Conservation (phyloP, 2,888 invertebrate species). For the Parelbella ahira region DNA sequence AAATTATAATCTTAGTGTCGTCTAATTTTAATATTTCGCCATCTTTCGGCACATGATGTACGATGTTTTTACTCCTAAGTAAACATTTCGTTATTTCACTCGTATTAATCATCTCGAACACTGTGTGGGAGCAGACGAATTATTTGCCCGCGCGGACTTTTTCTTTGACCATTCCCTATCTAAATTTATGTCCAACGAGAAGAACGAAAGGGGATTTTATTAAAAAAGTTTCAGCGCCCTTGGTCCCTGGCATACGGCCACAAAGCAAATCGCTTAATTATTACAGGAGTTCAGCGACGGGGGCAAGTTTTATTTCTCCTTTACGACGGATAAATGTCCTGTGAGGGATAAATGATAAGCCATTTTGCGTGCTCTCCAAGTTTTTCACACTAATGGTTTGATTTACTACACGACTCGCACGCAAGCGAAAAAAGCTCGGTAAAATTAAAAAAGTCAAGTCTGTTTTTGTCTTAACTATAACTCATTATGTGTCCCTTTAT, state of each 20-base stretch:
- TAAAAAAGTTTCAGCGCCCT: conserved; percentile 57
- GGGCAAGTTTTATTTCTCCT: conserved; percentile 15
- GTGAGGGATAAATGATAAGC: conserved; percentile 17
- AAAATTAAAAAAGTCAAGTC: too few relatives aligned
- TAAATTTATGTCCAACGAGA: conserved; percentile 57
- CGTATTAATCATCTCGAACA: conserved; percentile 40
- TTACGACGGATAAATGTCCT: conserved; percentile 18
- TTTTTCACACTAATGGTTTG: conserved; percentile 4
- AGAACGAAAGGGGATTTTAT: conserved; percentile 57
- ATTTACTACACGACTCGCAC: conserved; percentile 1
- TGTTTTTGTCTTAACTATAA: too few relatives aligned
- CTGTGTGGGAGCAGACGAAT: conserved; percentile 41
- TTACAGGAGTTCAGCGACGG: conserved; percentile 38
- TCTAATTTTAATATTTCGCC: too few relatives aligned
- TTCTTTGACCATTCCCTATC: conserved; percentile 50
- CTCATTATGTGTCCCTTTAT: too few relatives aligned
- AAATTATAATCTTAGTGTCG: too few relatives aligned
- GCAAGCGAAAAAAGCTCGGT: too few relatives aligned
- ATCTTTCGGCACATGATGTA: too few relatives aligned
- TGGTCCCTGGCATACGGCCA: conserved; percentile 36
- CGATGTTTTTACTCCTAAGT: too few relatives aligned
- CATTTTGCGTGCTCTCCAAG: conserved; percentile 6
- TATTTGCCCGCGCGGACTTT: conserved; percentile 50
- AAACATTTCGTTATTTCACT: too few relatives aligned
- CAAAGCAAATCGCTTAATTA: conserved; percentile 36